These are phyloP conservation scores for Pyrgilauda ruficollis DNA, from an alignment of 2,113 vertebrate genomes.

Conservation along the genomic window DNA sequence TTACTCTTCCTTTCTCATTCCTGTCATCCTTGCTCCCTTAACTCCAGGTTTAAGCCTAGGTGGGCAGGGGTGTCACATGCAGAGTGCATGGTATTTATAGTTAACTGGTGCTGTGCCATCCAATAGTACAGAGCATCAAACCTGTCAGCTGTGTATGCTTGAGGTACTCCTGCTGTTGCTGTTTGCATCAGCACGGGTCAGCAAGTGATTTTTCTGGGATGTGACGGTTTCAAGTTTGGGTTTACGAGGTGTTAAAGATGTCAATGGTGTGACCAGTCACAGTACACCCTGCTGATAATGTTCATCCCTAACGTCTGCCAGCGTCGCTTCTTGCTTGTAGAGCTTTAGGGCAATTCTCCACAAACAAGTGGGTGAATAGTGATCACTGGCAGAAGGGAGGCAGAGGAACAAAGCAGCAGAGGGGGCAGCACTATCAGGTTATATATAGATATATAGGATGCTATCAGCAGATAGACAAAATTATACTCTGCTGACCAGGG, in stretches of 20 bases:
- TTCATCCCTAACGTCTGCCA: background rate
- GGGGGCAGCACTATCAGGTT: background rate
- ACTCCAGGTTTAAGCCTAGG: background rate
- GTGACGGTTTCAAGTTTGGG: background rate
- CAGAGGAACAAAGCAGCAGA: background rate
- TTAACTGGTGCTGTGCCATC: background rate
- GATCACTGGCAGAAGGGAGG: background rate
- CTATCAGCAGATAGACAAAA: background rate
- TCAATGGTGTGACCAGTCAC: background rate
- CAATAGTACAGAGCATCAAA: background rate
- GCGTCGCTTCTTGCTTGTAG: background rate
- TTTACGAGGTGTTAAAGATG: background rate
- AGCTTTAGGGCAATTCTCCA: background rate
- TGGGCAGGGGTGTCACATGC: background rate
- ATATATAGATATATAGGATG: background rate
- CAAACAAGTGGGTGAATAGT: rapidly evolving
- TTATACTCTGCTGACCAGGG: background rate
- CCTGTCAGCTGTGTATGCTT: background rate
- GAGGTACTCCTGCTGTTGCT: background rate
- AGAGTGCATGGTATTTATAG: background rate
- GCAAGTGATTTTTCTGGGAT: background rate
- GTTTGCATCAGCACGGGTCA: background rate
- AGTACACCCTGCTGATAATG: background rate
- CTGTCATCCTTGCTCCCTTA: background rate
- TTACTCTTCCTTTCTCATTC: background rate